Base-by-base conservation (phyloP, 2,888 invertebrate species). In the Ophioninae sp. region DNA sequence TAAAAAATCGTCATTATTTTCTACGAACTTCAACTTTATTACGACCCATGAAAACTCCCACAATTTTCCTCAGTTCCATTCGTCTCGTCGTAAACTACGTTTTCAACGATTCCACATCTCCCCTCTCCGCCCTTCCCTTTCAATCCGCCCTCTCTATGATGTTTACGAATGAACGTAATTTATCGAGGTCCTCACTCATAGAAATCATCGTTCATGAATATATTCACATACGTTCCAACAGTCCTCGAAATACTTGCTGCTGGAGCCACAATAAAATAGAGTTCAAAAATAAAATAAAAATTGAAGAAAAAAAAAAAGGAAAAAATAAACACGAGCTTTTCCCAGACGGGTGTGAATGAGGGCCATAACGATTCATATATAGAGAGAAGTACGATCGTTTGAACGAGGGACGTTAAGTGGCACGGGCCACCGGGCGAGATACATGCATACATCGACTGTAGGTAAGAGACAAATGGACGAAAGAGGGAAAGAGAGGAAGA, bases 401-500 rank as follows among this genome's bases (percentile, higher is more conserved):
- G 9, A 83, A 79, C 79, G 76, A 76, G 82, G 82, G 82, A 83
- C 74, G 65, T 74, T 81, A 84, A 84, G 81, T 84, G 84, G 84
- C 79, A 79, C 79, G 76, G 84, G 84, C 85, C 85, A 85, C 85
- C 85, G 78, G 81, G 84, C 79, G 77, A 82, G 85, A 73, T 59
- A 83, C 59, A 69, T 77, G 74, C 67, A 82, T 65, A 73, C 79
- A 82, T 84, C 72, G n/a, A 75, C 58, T 44, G 78, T 65, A 65
- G 61, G 67, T 67, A 67, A 78, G 84, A 79, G 84, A 81, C 84
- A 84, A 84, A 84, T 84, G 79, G 84, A 84, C 75, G 72, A 78
- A 41, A 72, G 56, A 44, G 67, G 56, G 61, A 22, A 65, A 59
- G 23, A 58, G 64, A 72, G 76, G 51, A 51, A 51, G 51, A 51